phyloP scores from a whole-genome alignment of 2,113 vertebrate genomes.

The Epinephelus moara region DNA sequence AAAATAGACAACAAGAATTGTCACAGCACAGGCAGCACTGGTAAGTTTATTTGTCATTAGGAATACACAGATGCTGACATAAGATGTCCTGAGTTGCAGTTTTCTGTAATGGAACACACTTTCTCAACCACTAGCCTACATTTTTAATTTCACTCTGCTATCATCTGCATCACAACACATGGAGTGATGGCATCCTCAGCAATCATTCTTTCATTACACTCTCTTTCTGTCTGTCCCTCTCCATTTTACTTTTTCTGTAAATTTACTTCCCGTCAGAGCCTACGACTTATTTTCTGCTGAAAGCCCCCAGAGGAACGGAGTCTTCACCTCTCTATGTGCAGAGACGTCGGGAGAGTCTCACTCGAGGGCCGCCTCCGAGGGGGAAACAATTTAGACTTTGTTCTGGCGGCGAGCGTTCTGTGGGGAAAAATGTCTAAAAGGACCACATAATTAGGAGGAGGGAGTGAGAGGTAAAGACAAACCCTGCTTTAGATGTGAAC shows the following conservation, averaged over 20 bases:
- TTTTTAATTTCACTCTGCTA: slow-evolving; percentile 61
- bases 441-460: slow-evolving; percentile 75
- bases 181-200: slow-evolving; percentile 84
- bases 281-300: slow-evolving; percentile 82
- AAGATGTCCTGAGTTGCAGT: neutral
- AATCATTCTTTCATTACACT: slow-evolving; percentile 87
- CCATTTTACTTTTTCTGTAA: neutral
- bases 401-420: slow-evolving; percentile 72
- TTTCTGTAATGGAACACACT: neutral
- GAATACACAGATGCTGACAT: neutral
- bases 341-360: slow-evolving; percentile 63
- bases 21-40: neutral
- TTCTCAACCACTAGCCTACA: slow-evolving; percentile 81
- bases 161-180: slow-evolving; percentile 81
- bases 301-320: slow-evolving; percentile 79
- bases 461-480: slow-evolving; percentile 69
- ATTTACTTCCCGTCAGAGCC: slow-evolving; percentile 60
- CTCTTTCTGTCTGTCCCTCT: slow-evolving; percentile 71
- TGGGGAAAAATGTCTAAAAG: slow-evolving; percentile 73
- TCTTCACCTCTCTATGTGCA: slow-evolving; percentile 29
- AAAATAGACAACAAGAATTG: too few relatives aligned
- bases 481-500: slow-evolving; percentile 61
- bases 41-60: neutral
- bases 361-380: slow-evolving; percentile 66
- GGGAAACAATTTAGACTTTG: slow-evolving; percentile 77